These are phyloP conservation scores for Catharus fuscescens DNA, from an alignment of 2,113 vertebrate genomes.

Conservation along the genomic window DNA sequence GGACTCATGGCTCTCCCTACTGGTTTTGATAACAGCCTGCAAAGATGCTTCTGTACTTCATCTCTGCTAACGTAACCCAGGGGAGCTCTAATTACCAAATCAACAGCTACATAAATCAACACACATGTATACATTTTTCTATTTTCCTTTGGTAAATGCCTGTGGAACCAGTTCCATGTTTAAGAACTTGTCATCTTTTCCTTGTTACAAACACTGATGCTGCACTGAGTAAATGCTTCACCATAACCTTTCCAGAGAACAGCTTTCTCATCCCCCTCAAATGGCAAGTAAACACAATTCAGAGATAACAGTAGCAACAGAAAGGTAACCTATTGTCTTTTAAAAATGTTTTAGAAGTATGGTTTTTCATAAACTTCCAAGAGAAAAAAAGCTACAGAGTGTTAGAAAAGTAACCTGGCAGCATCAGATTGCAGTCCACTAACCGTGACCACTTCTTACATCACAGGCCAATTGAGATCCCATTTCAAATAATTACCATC, in stretches of 20 bases:
- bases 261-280: background rate
- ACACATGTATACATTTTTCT: background rate
- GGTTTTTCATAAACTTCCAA: background rate
- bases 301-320: background rate
- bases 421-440: background rate
- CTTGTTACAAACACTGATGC: background rate
- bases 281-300: background rate
- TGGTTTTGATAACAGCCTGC: constrained; percentile 45
- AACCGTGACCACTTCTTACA: background rate
- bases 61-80: background rate
- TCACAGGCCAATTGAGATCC: background rate
- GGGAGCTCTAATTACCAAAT: background rate
- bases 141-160: background rate
- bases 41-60: constrained; percentile 1
- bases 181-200: background rate
- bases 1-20: constrained; percentile 60
- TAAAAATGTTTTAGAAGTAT: background rate
- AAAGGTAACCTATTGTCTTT: background rate
- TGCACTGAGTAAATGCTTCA: background rate
- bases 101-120: background rate
- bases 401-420: background rate
- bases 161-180: background rate
- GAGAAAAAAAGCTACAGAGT: background rate
- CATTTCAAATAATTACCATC: background rate
- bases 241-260: background rate